Conservation (phyloP, 2,797 vertebrate genomes). For the Chaetodon trifasciatus region DNA sequence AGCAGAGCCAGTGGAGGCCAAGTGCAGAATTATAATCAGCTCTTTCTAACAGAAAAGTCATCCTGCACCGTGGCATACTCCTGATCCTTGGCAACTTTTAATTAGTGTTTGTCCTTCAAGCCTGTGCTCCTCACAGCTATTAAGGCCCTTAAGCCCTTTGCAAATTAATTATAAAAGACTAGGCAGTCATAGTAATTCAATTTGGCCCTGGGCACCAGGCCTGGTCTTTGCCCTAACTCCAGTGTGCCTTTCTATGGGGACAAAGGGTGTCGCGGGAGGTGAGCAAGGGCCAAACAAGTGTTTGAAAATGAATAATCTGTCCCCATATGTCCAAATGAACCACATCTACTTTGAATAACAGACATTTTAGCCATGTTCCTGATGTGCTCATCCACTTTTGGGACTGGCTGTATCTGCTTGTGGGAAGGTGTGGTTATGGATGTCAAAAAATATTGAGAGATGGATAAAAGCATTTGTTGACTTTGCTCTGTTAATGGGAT, state of each 20-base stretch:
- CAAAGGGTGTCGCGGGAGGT: conserved; percentile 26
- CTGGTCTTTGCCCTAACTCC: conserved; percentile 85
- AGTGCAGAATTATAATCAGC: conserved; percentile 85
- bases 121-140: conserved; percentile 87
- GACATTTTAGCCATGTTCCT: neutral
- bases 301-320: conserved; percentile 39
- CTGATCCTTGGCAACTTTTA: conserved; percentile 90
- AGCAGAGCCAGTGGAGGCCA: conserved; percentile 70
- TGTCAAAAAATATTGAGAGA: neutral
- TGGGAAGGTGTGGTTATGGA: neutral
- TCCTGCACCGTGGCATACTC: conserved; percentile 77
- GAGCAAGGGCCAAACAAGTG: conserved; percentile 35
- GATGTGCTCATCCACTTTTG: neutral
- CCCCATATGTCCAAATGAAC: conserved; percentile 19
- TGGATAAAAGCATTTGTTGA: too few species aligned
- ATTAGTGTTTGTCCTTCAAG: conserved; percentile 94
- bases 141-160: conserved; percentile 87
- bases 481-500: neutral
- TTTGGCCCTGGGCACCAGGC: conserved; percentile 85
- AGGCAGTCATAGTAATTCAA: conserved; percentile 91
- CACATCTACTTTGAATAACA: conserved; percentile 2
- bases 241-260: conserved; percentile 46
- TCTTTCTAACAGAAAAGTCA: conserved; percentile 82
- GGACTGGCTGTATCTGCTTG: neutral
- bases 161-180: conserved; percentile 94